These are phyloP conservation scores for Pseudococcus jackbeardsleyi DNA, from an alignment of 2,888 invertebrate genomes.

Conservation along the genomic window DNA sequence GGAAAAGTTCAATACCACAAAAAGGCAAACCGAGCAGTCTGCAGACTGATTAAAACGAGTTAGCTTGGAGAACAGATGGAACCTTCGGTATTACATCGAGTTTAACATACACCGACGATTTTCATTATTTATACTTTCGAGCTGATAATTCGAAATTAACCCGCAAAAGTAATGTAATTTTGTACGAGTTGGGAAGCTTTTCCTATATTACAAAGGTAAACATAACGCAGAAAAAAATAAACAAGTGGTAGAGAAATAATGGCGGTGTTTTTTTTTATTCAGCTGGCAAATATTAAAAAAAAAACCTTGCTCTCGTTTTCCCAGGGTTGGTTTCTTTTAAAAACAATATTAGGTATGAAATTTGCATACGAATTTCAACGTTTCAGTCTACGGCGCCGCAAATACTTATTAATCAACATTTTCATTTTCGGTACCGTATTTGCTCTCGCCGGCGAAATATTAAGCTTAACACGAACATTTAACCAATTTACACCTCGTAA, in stretches of 20 bases:
- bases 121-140: conserved; percentile 37
- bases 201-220: background rate
- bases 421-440: background rate
- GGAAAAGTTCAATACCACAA: conserved; percentile 23
- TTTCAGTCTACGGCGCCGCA: too few relatives aligned
- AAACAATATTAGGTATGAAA: background rate
- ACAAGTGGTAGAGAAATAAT: background rate
- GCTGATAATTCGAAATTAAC: background rate
- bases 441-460: background rate
- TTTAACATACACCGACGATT: background rate
- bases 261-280: background rate
- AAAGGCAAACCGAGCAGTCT: background rate
- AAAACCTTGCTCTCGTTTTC: background rate
- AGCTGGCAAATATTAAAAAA: background rate
- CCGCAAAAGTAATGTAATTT: conserved; percentile 1
- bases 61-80: background rate
- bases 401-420: conserved; percentile 12
- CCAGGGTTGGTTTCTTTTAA: background rate
- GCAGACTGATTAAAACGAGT: background rate
- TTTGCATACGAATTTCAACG: too few relatives aligned
- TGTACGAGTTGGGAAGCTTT: background rate
- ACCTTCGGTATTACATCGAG: background rate
- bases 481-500: conserved; percentile 39
- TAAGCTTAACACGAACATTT: conserved; percentile 3
- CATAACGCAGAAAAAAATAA: background rate